phyloP scores from a whole-genome alignment of 2,888 invertebrate species.

The Rotaria sp. region DNA sequence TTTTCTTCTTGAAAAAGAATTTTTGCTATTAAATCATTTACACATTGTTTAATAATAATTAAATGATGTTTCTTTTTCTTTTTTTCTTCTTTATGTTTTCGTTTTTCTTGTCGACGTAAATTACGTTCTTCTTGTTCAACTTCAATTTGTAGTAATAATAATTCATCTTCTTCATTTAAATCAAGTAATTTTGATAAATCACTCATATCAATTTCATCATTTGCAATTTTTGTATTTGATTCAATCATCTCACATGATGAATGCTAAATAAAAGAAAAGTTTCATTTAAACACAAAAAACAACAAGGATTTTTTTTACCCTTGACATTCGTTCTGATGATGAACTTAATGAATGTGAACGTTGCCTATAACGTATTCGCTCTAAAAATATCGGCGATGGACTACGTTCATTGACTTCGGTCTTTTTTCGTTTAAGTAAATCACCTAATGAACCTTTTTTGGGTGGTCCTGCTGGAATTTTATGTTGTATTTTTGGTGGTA shows the following conservation, averaged over 20 bases:
- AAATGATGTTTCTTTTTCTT: background rate
- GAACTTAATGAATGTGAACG: background rate
- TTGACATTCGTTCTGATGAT: background rate
- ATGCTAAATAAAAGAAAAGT: background rate
- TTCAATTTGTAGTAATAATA: conserved; percentile 17
- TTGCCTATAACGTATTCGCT: background rate
- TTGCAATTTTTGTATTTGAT: background rate
- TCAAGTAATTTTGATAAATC: conserved; percentile 1
- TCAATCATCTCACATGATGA: background rate
- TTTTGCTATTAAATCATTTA: background rate
- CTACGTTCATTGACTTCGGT: background rate
- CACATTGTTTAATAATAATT: background rate
- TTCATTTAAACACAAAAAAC: too few relatives aligned
- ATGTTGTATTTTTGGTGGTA: background rate
- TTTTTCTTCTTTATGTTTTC: background rate
- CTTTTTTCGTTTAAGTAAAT: background rate
- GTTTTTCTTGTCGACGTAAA: background rate
- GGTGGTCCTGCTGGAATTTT: background rate
- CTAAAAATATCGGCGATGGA: background rate
- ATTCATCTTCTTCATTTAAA: conserved; percentile 23
- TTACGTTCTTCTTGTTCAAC: conserved; percentile 18
- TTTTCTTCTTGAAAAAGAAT: background rate
- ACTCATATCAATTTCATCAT: background rate
- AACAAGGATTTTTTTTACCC: background rate
- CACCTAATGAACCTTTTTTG: background rate